Evolutionary conservation across 2,113 vertebrate genomes (phyloP).

Genomic region (Pyrgilauda ruficollis): DNA sequence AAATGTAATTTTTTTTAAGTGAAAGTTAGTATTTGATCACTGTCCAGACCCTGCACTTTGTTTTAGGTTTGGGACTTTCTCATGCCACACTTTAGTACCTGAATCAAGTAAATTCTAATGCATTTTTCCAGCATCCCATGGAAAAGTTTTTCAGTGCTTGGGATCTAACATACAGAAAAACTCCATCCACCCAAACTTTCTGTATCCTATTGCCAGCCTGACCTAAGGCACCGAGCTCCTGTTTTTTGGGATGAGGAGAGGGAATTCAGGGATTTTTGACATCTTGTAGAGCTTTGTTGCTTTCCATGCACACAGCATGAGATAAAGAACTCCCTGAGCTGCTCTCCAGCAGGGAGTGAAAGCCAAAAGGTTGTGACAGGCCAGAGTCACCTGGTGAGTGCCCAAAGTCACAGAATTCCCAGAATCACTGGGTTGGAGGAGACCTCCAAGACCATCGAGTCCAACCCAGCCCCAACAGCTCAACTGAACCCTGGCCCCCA

Average conservation of each 20-base stretch:
- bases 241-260: background rate
- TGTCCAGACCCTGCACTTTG: background rate
- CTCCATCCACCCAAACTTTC: background rate
- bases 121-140: background rate
- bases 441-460: rapidly evolving
- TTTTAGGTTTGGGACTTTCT: background rate
- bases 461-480: background rate
- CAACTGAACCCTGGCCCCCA: rapidly evolving
- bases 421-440: background rate
- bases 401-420: background rate
- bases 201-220: background rate
- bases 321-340: background rate
- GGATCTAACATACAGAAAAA: background rate
- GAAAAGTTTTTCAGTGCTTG: background rate
- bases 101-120: background rate
- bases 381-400: background rate
- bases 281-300: background rate
- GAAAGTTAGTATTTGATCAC: background rate
- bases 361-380: background rate
- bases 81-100: background rate
- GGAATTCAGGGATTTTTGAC: background rate
- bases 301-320: background rate
- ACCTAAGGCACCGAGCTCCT: background rate
- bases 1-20: background rate
- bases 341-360: background rate